phyloP scores from a whole-genome alignment of 2,113 vertebrate genomes.

The Phyllopteryx taeniolatus region DNA sequence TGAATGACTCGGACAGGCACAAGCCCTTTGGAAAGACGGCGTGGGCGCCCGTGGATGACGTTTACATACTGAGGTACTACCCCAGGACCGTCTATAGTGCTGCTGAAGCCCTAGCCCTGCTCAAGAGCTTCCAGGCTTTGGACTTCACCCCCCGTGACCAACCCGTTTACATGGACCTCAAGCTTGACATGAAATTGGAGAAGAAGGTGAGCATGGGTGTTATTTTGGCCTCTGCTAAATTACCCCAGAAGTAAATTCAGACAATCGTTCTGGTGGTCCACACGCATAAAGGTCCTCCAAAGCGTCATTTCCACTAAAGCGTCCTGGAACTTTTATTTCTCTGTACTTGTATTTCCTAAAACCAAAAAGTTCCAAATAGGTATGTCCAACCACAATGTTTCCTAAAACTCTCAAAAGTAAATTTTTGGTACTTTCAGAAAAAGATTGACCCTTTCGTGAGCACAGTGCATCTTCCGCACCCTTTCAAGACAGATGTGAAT shows the following conservation, averaged over 20 bases:
- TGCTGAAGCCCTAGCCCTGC: conserved; percentile 75
- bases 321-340: too few species aligned
- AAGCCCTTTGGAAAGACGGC: conserved; percentile 71
- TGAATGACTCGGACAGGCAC: conserved; percentile 56
- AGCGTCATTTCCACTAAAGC: too few species aligned
- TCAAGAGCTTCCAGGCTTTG: conserved; percentile 82
- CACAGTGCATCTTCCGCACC: conserved; percentile 75
- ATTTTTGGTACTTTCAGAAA: conserved; percentile 73
- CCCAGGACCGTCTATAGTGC: conserved; percentile 59
- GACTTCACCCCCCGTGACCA: conserved; percentile 82
- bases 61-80: conserved; percentile 80
- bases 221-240: not conserved
- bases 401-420: not conserved
- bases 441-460: conserved; percentile 81
- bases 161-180: conserved; percentile 77
- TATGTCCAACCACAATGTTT: not conserved
- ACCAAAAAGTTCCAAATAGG: not conserved
- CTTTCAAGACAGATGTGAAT: conserved; percentile 74
- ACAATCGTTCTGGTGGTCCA: too few species aligned
- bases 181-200: conserved; percentile 82
- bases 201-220: conserved; percentile 84
- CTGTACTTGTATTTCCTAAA: too few species aligned
- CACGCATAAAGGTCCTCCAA: too few species aligned
- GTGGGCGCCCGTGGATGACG: conserved; percentile 78
- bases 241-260: not conserved